phyloP scores from a whole-genome alignment of 2,888 invertebrate genomes.

The Odontothrips loti region DNA sequence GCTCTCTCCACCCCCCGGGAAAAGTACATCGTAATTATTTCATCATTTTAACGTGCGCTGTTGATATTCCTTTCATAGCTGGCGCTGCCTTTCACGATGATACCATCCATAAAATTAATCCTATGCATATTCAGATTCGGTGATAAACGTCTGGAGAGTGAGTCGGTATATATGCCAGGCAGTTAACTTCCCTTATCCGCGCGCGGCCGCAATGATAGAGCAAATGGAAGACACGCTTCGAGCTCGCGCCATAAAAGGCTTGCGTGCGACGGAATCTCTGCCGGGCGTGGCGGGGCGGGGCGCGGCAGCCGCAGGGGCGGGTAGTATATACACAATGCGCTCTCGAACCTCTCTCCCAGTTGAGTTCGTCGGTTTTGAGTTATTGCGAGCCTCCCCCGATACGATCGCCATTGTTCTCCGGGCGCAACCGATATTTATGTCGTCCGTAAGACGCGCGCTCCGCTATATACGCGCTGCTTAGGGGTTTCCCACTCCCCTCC shows the following conservation, averaged over 20 bases:
- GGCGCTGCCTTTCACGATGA: too few species aligned
- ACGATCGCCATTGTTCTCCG: neutral
- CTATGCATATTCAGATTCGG: too few species aligned
- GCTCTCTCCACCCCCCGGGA: too few species aligned
- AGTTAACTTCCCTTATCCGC: too few species aligned
- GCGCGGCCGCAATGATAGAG: too few species aligned
- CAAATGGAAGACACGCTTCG: too few species aligned
- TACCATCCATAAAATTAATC: too few species aligned
- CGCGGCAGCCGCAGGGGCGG: neutral
- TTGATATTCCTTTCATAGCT: too few species aligned
- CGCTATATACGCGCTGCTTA: neutral
- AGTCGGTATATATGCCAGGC: too few species aligned
- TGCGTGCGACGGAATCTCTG: neutral
- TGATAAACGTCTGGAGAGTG: too few species aligned
- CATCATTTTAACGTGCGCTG: too few species aligned
- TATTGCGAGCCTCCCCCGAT: neutral
- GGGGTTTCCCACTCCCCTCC: neutral
- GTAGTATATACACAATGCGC: neutral
- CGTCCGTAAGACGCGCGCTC: neutral
- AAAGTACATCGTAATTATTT: neutral
- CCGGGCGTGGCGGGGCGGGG: slow-evolving; percentile 27
- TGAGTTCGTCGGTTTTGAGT: neutral
- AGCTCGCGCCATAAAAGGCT: too few species aligned
- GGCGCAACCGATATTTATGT: neutral
- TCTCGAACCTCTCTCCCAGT: neutral